Evolutionary conservation across 2,888 invertebrate genomes (phyloP), one percentile per base, ranked within the genome.

Genomic region (Dinocampus coccinellae): DNA sequence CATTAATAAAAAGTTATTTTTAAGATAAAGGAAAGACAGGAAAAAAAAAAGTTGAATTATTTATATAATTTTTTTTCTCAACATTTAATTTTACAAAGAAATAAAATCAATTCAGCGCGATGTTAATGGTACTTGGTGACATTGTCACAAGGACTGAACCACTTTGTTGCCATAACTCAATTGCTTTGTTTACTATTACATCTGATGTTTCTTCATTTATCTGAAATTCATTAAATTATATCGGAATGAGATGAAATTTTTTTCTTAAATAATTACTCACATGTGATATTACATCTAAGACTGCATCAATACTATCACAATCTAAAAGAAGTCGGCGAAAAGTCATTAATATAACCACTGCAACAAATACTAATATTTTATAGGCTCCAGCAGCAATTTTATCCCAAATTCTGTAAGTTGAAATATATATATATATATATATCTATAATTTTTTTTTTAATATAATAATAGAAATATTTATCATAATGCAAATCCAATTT

Each of bases 381-480:
- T 92, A 92, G 0, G 95, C 95, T 2, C 96, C 96, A 52, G 94
- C 95, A 82, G 94, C 93, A 36, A 97, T 89, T 88, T 96, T 96
- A 85, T 97, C 96, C 95, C 96, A 96, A 76, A 97, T 93, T 84
- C 95, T 95, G 78, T 81, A 90, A 58, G n/a, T n/a, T n/a, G n/a
- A n/a, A n/a, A n/a, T n/a, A n/a, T n/a, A n/a, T n/a, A n/a, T n/a
- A n/a, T n/a, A n/a, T n/a, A n/a, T n/a, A n/a, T n/a, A n/a, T n/a
- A n/a, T 26, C 47, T 1, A 53, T 58, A 53, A 65, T 29, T 42
- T 24, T 63, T 60, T 22, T 57, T 63, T 1, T 22, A 4, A 24
- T 39, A 29, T 22, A 52, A 70, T 53, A n/a, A 42, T 67, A 70
- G 2, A 29, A 29, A 7, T 29, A 29, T 4, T 4, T 4, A 4